Evolutionary conservation across 2,888 invertebrate species (phyloP).

Genomic region (Watsonalla binaria): DNA sequence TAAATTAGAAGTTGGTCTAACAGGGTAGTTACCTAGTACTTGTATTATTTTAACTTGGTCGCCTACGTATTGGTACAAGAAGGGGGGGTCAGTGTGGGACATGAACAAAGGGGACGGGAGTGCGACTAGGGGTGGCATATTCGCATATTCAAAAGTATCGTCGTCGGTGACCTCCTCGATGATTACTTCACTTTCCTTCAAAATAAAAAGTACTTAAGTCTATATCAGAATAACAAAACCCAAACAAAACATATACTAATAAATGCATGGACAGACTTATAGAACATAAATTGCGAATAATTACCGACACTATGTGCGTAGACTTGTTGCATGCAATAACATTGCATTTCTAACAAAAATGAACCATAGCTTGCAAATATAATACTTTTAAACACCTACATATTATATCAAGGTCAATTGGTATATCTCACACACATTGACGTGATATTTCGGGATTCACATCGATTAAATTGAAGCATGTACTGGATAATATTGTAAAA

Average conservation of each 20-base stretch:
- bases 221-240: conserved; percentile 50
- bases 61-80: conserved; percentile 67
- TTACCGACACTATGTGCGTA: conserved; percentile 1
- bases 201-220: conserved; percentile 71
- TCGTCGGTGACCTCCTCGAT: conserved; percentile 74
- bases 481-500: too few species aligned
- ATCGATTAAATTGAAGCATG: too few species aligned
- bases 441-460: too few species aligned
- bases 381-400: too few species aligned
- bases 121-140: conserved; percentile 68
- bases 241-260: conserved; percentile 41
- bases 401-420: neutral
- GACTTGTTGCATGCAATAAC: conserved; percentile 10
- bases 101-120: conserved; percentile 53
- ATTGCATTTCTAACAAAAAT: conserved; percentile 1
- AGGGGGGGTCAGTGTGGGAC: conserved; percentile 67
- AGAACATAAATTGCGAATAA: conserved; percentile 9
- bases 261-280: conserved; percentile 70
- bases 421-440: neutral
- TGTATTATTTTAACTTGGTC: conserved; percentile 66
- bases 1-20: conserved; percentile 40
- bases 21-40: conserved; percentile 62
- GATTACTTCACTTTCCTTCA: conserved; percentile 75
- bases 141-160: conserved; percentile 65
- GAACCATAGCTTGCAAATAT: too few species aligned